Evolutionary conservation across 92 coral and sea anemone species (phyloP).

Genomic region (Diadumene lineata): DNA sequence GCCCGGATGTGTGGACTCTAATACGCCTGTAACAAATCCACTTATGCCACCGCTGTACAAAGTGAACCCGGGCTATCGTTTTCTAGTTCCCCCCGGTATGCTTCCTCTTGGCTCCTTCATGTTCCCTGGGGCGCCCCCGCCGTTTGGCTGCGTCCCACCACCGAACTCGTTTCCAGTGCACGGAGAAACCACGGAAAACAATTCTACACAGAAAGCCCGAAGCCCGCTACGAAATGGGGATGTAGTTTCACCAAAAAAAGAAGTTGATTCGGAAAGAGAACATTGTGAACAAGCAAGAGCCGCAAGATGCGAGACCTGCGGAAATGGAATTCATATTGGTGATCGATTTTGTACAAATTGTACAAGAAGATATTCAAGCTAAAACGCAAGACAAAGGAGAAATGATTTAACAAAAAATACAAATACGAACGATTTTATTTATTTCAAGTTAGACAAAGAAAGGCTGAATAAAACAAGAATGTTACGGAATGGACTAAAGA

Average conservation of each 20-base stretch:
- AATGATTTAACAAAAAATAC: no score
- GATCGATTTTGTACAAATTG: slow-evolving; percentile 55
- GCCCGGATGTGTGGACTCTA: slow-evolving; percentile 30
- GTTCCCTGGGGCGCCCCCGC: slow-evolving; percentile 58
- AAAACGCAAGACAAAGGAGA: neutral
- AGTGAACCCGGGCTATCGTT: slow-evolving; percentile 73
- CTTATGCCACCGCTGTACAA: slow-evolving; percentile 66
- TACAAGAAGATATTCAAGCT: slow-evolving; percentile 20
- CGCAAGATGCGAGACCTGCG: slow-evolving; percentile 35
- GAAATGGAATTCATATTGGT: slow-evolving; percentile 26
- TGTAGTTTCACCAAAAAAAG: slow-evolving; percentile 12
- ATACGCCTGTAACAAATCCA: slow-evolving; percentile 18
- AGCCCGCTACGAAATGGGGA: neutral
- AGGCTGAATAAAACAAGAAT: no score
- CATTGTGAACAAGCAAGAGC: neutral
- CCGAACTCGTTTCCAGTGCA: slow-evolving; percentile 12
- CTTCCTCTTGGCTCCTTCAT: slow-evolving; percentile 66
- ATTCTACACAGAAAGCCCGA: neutral
- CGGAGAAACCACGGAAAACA: neutral
- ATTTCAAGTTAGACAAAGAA: no score
- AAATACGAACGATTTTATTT: neutral
- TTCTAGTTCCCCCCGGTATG: slow-evolving; percentile 72
- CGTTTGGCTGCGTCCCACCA: slow-evolving; percentile 40
- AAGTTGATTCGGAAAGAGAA: slow-evolving; percentile 1
- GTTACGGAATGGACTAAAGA: no score